Base-by-base conservation (phyloP, 2,888 invertebrate species). In the Nasonia oneida region DNA sequence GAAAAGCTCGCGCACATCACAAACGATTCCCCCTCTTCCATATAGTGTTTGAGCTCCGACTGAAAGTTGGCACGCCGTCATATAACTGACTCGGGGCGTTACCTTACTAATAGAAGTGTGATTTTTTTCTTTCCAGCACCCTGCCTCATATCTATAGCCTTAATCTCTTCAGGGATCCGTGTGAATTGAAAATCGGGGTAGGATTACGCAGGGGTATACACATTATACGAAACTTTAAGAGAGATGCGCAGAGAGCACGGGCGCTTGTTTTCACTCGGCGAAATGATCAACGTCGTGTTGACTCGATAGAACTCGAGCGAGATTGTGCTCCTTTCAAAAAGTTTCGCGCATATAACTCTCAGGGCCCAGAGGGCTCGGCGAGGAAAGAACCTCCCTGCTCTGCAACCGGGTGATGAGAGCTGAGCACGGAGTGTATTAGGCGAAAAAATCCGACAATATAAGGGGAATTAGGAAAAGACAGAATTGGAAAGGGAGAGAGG, bases 361-460 rank as follows among this genome's bases (percentile, higher is more conserved):
- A 61, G 57, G 8, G 23, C 57, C n/a, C 57, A n/a, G 6, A n/a
- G 57, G 57, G 57, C 57, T 23, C 15, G 2, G 3, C 18, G 57
- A 57, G 57, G n/a, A 8, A n/a, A n/a, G 57, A 61, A 61, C n/a
- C 6, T n/a, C 57, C n/a, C 6, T 42, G 42, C 42, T 57, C 57
- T n/a, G 23, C 1, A 61, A n/a, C n/a, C n/a, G n/a, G 23, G 2
- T 23, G 57, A 23, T 61, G 57, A 61, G 57, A 61, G 23, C 57
- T n/a, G n/a, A 18, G 8, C n/a, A n/a, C 57, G 57, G 8, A 61
- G 57, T 61, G 57, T 61, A n/a, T 61, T 61, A 61, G 57, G n/a
- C 57, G 57, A 23, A 61, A 57, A n/a, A 61, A n/a, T n/a, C n/a
- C 57, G 57, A 61, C 57, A n/a, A 61, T 61, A 61, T 61, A 61